Conservation (phyloP, 2,888 invertebrate species). For the Stenchaetothrips biformis region DNA sequence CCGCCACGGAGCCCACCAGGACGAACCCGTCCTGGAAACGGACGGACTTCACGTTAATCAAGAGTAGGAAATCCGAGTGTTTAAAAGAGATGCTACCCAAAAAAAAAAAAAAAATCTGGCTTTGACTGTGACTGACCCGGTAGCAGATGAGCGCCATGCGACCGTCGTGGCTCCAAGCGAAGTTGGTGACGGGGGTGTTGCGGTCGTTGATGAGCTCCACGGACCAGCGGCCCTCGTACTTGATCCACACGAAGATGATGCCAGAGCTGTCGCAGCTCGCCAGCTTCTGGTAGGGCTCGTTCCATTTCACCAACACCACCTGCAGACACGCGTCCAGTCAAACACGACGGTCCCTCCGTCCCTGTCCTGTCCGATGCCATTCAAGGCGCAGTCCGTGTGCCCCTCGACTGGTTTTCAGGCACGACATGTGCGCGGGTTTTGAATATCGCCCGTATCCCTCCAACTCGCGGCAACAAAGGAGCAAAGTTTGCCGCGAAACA, state of each 20-base stretch:
- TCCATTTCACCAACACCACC: conserved; percentile 96
- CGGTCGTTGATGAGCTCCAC: conserved; percentile 98
- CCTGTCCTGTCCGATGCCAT: too few species aligned
- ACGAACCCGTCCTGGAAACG: conserved; percentile 86
- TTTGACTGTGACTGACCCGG: conserved; percentile 67
- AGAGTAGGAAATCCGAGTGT: too few species aligned
- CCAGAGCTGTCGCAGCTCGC: conserved; percentile 97
- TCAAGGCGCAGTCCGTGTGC: too few species aligned
- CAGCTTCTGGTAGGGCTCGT: conserved; percentile 95
- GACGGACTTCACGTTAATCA: background rate
- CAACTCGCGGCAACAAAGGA: too few species aligned
- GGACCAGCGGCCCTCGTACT: conserved; percentile 98
- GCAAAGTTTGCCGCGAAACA: too few species aligned
- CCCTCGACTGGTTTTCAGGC: too few species aligned
- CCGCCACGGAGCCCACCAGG: conserved; percentile 93
- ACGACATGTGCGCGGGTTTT: too few species aligned
- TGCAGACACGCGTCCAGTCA: conserved; percentile 44
- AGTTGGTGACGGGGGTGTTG: conserved; percentile 94
- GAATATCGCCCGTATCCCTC: too few species aligned
- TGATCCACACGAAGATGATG: conserved; percentile 99
- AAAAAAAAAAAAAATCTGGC: too few species aligned
- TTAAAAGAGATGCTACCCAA: too few species aligned
- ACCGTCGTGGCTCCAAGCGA: conserved; percentile 99
- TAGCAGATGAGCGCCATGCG: conserved; percentile 98
- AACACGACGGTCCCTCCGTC: too few species aligned